Conservation (phyloP, 2,888 invertebrate genomes). For the Ichneumon xanthorius region DNA sequence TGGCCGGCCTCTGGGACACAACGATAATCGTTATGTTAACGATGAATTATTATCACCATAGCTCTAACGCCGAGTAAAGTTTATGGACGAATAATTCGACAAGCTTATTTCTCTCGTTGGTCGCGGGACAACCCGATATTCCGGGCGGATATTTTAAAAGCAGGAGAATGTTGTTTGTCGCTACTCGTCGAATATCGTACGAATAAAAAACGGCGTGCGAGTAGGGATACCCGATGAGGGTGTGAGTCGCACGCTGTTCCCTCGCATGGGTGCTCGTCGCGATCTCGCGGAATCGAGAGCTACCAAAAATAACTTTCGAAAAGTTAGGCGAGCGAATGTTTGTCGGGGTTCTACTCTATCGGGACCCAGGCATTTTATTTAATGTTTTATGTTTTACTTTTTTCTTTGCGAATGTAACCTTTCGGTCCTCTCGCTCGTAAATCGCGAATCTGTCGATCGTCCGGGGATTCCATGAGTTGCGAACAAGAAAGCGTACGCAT, state of each 20-base stretch:
- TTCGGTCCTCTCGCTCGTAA: neutral
- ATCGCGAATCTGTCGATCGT: slow-evolving; percentile 48
- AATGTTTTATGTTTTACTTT: neutral
- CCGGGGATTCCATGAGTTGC: neutral
- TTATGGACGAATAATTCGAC: neutral
- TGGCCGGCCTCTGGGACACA: neutral
- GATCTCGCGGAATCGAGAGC: slow-evolving; percentile 41
- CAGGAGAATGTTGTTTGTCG: slow-evolving; percentile 65
- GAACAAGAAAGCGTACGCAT: neutral
- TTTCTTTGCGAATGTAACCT: slow-evolving; percentile 15
- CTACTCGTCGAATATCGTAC: slow-evolving; percentile 23
- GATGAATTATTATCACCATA: neutral
- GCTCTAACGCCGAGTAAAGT: neutral
- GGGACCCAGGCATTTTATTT: neutral
- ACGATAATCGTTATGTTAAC: neutral
- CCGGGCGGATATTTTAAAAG: slow-evolving; percentile 62
- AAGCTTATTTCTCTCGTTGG: neutral
- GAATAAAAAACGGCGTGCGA: slow-evolving; percentile 30
- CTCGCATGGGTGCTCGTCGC: slow-evolving; percentile 24
- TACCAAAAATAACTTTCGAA: slow-evolving; percentile 66
- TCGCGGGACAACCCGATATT: slow-evolving; percentile 18
- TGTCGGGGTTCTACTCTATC: slow-evolving; percentile 8
- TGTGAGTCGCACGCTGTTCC: slow-evolving; percentile 16
- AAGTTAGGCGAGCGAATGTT: slow-evolving; percentile 45
- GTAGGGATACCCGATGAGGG: slow-evolving; percentile 18